phyloP scores from a whole-genome alignment of 2,888 invertebrate genomes.

The Choristoneura rosaceana region DNA sequence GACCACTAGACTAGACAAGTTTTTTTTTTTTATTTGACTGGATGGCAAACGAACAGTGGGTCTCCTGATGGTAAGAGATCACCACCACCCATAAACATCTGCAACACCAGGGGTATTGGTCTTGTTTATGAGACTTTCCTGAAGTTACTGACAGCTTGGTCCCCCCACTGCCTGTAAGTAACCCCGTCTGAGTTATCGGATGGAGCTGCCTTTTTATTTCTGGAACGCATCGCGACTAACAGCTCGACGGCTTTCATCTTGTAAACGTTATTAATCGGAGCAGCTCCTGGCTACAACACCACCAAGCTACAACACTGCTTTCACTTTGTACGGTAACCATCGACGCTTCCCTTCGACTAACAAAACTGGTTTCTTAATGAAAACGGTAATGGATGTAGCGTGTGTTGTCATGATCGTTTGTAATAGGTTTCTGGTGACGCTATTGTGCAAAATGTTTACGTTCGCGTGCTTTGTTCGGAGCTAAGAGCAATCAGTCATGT shows the following conservation, averaged over 20 bases:
- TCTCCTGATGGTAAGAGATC: too few relatives aligned
- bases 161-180: constrained; percentile 63
- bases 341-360: constrained; percentile 39
- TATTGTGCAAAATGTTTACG: constrained; percentile 74
- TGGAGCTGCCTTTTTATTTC: constrained; percentile 79
- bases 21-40: too few relatives aligned
- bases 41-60: too few relatives aligned
- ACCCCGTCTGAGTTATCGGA: constrained; percentile 79
- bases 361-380: background rate
- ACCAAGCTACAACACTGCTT: constrained; percentile 33
- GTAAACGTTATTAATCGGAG: constrained; percentile 84
- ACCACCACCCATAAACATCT: too few relatives aligned
- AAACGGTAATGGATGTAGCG: constrained; percentile 49
- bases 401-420: background rate
- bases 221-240: constrained; percentile 78
- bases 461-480: constrained; percentile 71
- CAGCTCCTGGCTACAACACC: constrained; percentile 70
- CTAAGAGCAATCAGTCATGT: constrained; percentile 80
- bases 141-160: constrained; percentile 46
- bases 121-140: background rate
- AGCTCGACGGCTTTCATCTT: constrained; percentile 82
- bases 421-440: constrained; percentile 47
- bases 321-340: constrained; percentile 50
- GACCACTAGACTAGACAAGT: too few relatives aligned
- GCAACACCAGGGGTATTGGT: too few relatives aligned